phyloP scores from a whole-genome alignment of 2,113 vertebrate genomes.

The Hiodon alosoides region DNA sequence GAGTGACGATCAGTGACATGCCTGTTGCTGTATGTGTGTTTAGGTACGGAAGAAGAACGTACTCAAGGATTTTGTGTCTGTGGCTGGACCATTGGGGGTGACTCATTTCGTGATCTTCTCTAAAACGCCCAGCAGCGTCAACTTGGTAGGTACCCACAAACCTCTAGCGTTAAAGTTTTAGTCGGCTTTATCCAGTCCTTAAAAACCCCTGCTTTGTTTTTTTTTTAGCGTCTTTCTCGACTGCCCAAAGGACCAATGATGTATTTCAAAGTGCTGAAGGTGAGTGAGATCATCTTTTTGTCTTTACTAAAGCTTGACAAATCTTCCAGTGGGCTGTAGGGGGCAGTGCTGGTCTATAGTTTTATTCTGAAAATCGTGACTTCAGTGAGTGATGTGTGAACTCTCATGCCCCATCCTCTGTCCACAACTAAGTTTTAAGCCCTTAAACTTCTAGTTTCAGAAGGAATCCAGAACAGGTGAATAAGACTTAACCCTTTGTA shows the following conservation, averaged over 20 bases:
- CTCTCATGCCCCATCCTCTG: too few relatives aligned
- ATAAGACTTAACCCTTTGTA: background rate
- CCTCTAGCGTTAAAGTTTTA: background rate
- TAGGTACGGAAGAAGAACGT: slow-evolving; percentile 79
- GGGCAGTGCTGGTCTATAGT: too few relatives aligned
- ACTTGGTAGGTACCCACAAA: slow-evolving; percentile 65
- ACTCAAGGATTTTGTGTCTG: slow-evolving; percentile 80
- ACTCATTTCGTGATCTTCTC: slow-evolving; percentile 82
- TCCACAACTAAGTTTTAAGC: too few relatives aligned
- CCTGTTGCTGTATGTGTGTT: background rate
- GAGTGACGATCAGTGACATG: background rate
- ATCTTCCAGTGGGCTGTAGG: too few relatives aligned
- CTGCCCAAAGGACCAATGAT: slow-evolving; percentile 83
- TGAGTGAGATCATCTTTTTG: slow-evolving; percentile 37
- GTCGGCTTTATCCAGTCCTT: background rate
- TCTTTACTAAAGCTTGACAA: too few relatives aligned
- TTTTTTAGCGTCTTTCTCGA: slow-evolving; percentile 69
- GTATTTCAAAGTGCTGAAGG: slow-evolving; percentile 74
- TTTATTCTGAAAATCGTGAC: too few relatives aligned
- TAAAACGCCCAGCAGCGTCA: slow-evolving; percentile 66
- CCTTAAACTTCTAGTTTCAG: too few relatives aligned
- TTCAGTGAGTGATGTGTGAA: too few relatives aligned
- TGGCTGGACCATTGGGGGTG: slow-evolving; percentile 82
- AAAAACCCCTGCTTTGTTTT: background rate
- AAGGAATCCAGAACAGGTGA: too few relatives aligned